phyloP scores from a whole-genome alignment of 1,140 invertebrate species.

The Euglossa dilemma region DNA sequence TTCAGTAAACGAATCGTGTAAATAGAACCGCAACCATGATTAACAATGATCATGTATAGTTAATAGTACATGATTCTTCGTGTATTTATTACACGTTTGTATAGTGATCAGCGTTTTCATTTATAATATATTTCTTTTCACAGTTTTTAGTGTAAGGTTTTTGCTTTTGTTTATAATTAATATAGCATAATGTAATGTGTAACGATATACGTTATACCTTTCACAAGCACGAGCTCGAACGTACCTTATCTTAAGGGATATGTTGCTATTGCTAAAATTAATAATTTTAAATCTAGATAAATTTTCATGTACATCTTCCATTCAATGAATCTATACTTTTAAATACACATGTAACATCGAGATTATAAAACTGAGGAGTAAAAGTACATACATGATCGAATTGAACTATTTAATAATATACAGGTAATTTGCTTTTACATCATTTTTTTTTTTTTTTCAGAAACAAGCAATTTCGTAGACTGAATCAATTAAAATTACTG shows the following conservation, averaged over 20 bases:
- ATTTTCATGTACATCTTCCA: slow-evolving; percentile 23
- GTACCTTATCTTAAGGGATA: slow-evolving; percentile 58
- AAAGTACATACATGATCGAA: slow-evolving; percentile 24
- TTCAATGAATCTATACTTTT: slow-evolving; percentile 26
- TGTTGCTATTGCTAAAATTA: slow-evolving; percentile 45
- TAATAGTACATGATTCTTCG: slow-evolving; percentile 59
- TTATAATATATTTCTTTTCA: slow-evolving; percentile 43
- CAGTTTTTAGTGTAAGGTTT: slow-evolving; percentile 53
- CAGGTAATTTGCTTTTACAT: slow-evolving; percentile 17
- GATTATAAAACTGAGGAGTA: slow-evolving; percentile 33
- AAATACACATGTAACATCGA: slow-evolving; percentile 42
- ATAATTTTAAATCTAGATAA: slow-evolving; percentile 44
- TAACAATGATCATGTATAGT: slow-evolving; percentile 71
- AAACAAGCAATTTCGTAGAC: slow-evolving; percentile 24
- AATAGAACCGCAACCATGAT: slow-evolving; percentile 69
- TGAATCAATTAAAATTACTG: slow-evolving; percentile 24
- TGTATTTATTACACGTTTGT: slow-evolving; percentile 52
- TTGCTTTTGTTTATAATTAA: slow-evolving; percentile 45
- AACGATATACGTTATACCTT: slow-evolving; percentile 61
- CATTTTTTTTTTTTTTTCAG: slow-evolving; percentile 18
- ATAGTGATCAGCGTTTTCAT: slow-evolving; percentile 45
- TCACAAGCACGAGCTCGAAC: slow-evolving; percentile 61
- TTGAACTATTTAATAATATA: slow-evolving; percentile 32
- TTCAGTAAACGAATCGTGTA: slow-evolving; percentile 70
- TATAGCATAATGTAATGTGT: slow-evolving; percentile 60